A percentile compares a stretch with the other conserved stretches of the same genome.
Conservation (phyloP, 2,797 vertebrate species). For the Thamnophis elegans region DNA sequence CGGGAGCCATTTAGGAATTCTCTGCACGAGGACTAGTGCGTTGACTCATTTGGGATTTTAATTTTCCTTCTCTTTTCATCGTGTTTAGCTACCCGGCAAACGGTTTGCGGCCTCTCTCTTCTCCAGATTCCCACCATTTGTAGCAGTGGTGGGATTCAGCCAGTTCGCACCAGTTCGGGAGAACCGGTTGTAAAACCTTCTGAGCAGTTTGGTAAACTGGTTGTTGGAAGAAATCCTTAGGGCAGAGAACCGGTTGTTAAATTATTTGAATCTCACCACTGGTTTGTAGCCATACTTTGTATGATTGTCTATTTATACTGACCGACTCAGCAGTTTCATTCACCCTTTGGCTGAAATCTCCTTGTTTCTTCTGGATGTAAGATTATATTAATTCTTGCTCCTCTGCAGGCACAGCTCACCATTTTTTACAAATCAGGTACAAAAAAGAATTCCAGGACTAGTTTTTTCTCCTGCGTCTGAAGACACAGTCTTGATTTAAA, state of each 20-base stretch:
- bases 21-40: not conserved
- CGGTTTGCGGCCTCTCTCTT: not conserved
- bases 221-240: too few species aligned
- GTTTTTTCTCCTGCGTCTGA: constrained; percentile 44
- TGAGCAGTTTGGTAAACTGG: too few species aligned
- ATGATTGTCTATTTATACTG: not conserved
- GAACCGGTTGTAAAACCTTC: too few species aligned
- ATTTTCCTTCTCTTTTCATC: not conserved
- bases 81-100: not conserved
- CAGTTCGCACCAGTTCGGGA: too few species aligned
- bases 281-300: not conserved
- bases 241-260: too few species aligned
- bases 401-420: constrained; percentile 33
- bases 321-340: not conserved
- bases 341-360: rapidly evolving
- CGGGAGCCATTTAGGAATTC: too few species aligned
- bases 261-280: too few species aligned
- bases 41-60: not conserved
- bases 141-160: too few species aligned
- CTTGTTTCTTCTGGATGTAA: not conserved
- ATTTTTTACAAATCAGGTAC: not conserved
- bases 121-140: not conserved
- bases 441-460: not conserved
- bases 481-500: not conserved
- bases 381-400: not conserved